phyloP scores from a whole-genome alignment of 1,140 invertebrate species.

The Drosophila pachea region DNA sequence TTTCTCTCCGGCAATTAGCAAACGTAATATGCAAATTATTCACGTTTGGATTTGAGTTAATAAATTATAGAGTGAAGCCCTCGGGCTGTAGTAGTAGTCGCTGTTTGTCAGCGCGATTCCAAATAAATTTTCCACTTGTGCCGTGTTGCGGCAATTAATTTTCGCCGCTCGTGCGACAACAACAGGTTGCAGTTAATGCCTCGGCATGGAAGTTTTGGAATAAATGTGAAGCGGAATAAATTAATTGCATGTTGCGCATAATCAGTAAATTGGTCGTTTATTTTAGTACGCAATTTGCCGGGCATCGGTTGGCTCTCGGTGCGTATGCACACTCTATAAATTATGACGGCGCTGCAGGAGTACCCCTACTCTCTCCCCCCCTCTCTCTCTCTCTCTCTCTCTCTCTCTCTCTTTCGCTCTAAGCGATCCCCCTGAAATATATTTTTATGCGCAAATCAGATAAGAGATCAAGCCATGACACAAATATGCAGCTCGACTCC shows the following conservation, averaged over 20 bases:
- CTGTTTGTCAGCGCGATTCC: constrained; percentile 18
- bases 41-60: constrained; percentile 11
- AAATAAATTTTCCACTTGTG: constrained; percentile 55
- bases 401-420: not conserved
- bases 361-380: not conserved
- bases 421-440: constrained; percentile 49
- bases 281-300: constrained; percentile 72
- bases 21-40: constrained; percentile 36
- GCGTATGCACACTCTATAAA: constrained; percentile 45
- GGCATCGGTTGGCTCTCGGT: constrained; percentile 2
- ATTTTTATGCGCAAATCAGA: constrained; percentile 75
- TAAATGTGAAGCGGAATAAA: constrained; percentile 55
- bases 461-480: constrained; percentile 50
- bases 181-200: constrained; percentile 21
- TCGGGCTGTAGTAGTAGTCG: not conserved
- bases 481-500: not conserved
- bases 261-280: constrained; percentile 76
- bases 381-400: not conserved
- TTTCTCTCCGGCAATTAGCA: not conserved
- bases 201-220: constrained; percentile 33
- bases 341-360: constrained; percentile 54
- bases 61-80: constrained; percentile 17
- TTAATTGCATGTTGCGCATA: constrained; percentile 77
- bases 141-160: constrained; percentile 57
- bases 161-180: constrained; percentile 24